These are phyloP conservation scores for Trichacis sp. DNA, from an alignment of 2,888 invertebrate genomes.

Conservation along the genomic window DNA sequence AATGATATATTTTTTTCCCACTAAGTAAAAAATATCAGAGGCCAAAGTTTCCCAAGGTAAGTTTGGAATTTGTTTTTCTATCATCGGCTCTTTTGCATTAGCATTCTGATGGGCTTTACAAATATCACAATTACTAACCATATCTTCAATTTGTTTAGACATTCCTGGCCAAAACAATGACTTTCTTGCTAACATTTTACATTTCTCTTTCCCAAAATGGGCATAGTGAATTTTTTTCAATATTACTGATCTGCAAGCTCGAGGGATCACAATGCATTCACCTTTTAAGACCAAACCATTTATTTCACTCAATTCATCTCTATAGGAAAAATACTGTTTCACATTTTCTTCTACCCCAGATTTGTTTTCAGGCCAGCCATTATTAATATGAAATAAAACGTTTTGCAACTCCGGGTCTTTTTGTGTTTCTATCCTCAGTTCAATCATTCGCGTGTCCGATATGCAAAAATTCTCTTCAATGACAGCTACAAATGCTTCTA, in stretches of 20 bases:
- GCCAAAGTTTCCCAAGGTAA: constrained; percentile 31
- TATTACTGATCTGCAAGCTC: constrained; percentile 19
- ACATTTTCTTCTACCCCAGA: constrained; percentile 18
- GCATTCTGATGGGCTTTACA: constrained; percentile 16
- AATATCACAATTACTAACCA: constrained; percentile 16
- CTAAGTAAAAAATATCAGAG: constrained; percentile 32
- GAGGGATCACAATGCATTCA: constrained; percentile 33
- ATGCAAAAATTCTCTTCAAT: constrained; percentile 24
- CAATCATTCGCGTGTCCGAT: constrained; percentile 24
- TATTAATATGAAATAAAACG: constrained; percentile 21
- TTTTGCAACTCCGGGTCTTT: constrained; percentile 25
- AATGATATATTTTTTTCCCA: constrained; percentile 41
- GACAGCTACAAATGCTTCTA: constrained; percentile 28
- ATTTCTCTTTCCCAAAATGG: constrained; percentile 36
- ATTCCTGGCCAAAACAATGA: constrained; percentile 36
- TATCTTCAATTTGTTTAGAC: constrained; percentile 27
- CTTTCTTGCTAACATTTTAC: constrained; percentile 30
- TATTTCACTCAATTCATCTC: constrained; percentile 22
- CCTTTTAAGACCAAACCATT: constrained; percentile 35
- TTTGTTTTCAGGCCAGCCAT: constrained; percentile 40
- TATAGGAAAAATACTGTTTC: constrained; percentile 35
- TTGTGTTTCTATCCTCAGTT: constrained; percentile 25
- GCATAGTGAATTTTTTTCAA: constrained; percentile 31
- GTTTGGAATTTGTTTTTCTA: constrained; percentile 28
- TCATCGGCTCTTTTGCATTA: constrained; percentile 33